Evolutionary conservation across 35 echinoderm and acorn worm species (phyloP).

Genomic region (Eucidaris tribuloides): DNA sequence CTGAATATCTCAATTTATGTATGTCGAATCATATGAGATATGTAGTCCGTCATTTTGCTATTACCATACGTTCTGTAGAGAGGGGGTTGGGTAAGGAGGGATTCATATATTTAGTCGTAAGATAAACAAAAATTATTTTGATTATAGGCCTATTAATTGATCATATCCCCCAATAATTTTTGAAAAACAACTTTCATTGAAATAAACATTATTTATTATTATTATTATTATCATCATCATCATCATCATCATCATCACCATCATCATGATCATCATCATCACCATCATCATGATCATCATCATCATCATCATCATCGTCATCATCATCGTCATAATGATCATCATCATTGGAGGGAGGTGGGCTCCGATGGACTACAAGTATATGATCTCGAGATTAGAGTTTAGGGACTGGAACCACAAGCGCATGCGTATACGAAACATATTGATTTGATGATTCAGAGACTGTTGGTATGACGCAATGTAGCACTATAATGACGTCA

Average conservation of each 20-base stretch:
- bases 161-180: background rate
- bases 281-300: background rate
- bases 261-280: background rate
- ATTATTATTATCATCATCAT: background rate
- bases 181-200: background rate
- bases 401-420: too few species aligned
- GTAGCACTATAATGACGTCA: too few species aligned
- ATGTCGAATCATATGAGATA: background rate
- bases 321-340: background rate
- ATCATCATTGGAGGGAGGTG: too few species aligned
- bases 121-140: background rate
- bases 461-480: too few species aligned
- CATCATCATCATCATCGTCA: background rate
- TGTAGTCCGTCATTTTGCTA: background rate
- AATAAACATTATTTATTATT: constrained; percentile 1
- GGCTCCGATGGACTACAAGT: too few species aligned
- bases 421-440: too few species aligned
- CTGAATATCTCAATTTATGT: too few species aligned
- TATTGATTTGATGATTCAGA: too few species aligned
- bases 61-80: background rate
- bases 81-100: background rate
- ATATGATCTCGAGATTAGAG: too few species aligned
- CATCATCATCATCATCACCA: background rate
- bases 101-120: background rate
- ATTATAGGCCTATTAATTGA: background rate